Evolutionary conservation across 2,797 vertebrate genomes (phyloP).

Genomic region (Parauchenoglanis punctatus): DNA sequence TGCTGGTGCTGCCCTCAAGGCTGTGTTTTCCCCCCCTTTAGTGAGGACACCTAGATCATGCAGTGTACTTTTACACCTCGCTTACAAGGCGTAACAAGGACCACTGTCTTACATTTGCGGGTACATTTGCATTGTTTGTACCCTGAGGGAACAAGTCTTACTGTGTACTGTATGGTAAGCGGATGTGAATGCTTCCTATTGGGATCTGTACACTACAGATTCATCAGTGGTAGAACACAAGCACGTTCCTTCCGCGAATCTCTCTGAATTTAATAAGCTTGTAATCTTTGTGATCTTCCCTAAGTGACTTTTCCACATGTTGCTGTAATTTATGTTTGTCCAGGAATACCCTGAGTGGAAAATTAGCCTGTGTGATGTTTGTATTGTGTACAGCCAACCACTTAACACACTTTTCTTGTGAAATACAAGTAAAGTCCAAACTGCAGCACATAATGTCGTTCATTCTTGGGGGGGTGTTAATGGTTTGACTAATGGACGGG

Average conservation of each 20-base stretch:
- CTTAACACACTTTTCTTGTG: slow-evolving; percentile 58
- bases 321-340: slow-evolving; percentile 28
- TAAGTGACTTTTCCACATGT: slow-evolving; percentile 59
- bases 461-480: background rate
- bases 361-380: slow-evolving; percentile 56
- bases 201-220: slow-evolving; percentile 2
- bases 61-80: background rate
- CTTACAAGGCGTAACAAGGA: background rate
- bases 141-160: background rate
- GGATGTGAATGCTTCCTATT: background rate
- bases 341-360: slow-evolving; percentile 55
- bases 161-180: background rate
- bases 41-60: background rate
- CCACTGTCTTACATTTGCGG: background rate
- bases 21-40: background rate
- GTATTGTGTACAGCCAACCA: slow-evolving; percentile 57
- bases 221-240: slow-evolving; percentile 37
- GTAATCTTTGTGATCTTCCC: slow-evolving; percentile 38
- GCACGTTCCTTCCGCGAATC: slow-evolving; percentile 55
- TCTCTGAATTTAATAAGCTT: slow-evolving; percentile 44
- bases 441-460: slow-evolving; percentile 50
- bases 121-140: background rate
- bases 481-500: background rate
- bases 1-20: slow-evolving; percentile 1
- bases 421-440: slow-evolving; percentile 69